phyloP scores from a whole-genome alignment of 2,888 invertebrate genomes.

The Ennomos erosarius region DNA sequence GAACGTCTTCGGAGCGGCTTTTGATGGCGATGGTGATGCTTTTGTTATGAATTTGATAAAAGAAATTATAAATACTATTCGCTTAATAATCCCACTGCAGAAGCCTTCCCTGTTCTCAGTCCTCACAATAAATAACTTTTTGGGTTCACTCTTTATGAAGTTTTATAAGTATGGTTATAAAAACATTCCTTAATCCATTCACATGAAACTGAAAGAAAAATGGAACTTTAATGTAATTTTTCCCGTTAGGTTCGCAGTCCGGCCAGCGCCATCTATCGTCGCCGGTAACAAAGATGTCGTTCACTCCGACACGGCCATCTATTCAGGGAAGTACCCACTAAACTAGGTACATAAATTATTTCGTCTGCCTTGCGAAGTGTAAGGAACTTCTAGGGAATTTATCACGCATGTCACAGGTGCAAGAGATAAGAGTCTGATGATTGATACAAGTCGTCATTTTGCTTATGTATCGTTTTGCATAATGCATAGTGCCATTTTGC shows the following conservation, averaged over 20 bases:
- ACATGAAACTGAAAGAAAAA: constrained; percentile 1
- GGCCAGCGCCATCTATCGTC: constrained; percentile 35
- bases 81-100: too few species aligned
- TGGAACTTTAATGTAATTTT: constrained; percentile 10
- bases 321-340: constrained; percentile 78
- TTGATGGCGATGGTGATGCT: too few species aligned
- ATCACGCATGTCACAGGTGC: constrained; percentile 63
- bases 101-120: too few species aligned
- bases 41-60: too few species aligned
- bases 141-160: too few species aligned
- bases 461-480: too few species aligned
- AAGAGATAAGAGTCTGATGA: constrained; percentile 31
- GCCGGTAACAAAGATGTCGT: constrained; percentile 77
- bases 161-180: too few species aligned
- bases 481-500: too few species aligned
- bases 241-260: constrained; percentile 15
- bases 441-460: neutral
- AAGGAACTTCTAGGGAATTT: constrained; percentile 80
- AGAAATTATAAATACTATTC: too few species aligned
- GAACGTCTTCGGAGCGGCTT: too few species aligned
- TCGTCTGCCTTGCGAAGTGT: constrained; percentile 81
- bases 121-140: too few species aligned
- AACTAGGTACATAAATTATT: constrained; percentile 84
- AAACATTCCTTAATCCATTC: too few species aligned
- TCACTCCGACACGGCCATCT: constrained; percentile 75